Conservation (phyloP, 1,140 invertebrate species). For the Lethocerus indicus region DNA sequence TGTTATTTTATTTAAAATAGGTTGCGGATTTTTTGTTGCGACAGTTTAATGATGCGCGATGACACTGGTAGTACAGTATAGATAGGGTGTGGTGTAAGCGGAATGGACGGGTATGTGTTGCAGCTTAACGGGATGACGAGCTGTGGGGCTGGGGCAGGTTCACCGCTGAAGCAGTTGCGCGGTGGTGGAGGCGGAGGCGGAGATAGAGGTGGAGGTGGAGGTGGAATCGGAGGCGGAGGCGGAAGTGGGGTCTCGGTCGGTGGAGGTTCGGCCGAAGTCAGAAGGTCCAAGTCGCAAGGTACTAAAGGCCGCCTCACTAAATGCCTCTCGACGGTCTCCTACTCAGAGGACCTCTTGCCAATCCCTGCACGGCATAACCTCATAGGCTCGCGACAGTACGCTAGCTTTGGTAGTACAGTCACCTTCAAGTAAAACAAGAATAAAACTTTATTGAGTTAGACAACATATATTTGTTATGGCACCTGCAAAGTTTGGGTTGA, state of each 20-base stretch:
- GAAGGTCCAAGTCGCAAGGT: conserved; percentile 49
- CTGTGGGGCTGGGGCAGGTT: conserved; percentile 38
- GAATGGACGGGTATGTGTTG: conserved; percentile 4
- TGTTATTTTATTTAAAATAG: no score
- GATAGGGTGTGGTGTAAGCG: no score
- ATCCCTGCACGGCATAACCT: conserved; percentile 36
- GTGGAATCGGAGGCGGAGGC: background rate
- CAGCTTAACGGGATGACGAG: conserved; percentile 42
- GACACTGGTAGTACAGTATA: no score
- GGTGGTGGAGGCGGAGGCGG: no score
- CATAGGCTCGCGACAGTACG: conserved; percentile 70
- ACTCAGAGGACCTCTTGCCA: conserved; percentile 39
- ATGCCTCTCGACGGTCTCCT: conserved; percentile 64
- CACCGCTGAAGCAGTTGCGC: no score
- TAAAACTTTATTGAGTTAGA: no score
- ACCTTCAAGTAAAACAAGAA: conserved; percentile 18
- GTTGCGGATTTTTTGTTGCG: no score
- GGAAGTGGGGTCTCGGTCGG: background rate
- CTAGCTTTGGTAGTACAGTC: conserved; percentile 78
- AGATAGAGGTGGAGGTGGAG: conserved; percentile 26
- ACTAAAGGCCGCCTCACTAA: conserved; percentile 72
- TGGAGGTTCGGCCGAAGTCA: conserved; percentile 22
- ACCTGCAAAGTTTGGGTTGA: background rate
- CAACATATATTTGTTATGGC: no score
- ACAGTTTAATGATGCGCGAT: no score